phyloP scores from a whole-genome alignment of 64 coral and sea anemone genomes.

The Platygyra sinensis region DNA sequence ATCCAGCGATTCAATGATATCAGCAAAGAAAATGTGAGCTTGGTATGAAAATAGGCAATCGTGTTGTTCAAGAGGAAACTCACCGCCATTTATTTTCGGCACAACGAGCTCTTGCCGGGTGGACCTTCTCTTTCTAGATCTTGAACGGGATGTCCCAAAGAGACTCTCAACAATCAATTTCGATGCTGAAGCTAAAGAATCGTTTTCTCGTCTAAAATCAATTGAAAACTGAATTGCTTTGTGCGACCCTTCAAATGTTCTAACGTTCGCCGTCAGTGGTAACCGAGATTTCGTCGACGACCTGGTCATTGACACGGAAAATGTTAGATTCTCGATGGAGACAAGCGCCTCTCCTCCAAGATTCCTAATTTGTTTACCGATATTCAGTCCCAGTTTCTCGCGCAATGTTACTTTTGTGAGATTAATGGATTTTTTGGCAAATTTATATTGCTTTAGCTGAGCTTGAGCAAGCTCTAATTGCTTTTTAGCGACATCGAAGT shows the following conservation, averaged over 20 bases:
- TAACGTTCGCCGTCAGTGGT: not conserved
- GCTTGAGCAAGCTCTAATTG: slow-evolving; percentile 5
- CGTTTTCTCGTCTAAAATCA: slow-evolving; percentile 23
- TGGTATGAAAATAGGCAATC: slow-evolving; percentile 15
- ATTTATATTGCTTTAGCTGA: not conserved
- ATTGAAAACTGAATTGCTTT: slow-evolving; percentile 30
- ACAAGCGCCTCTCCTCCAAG: not conserved
- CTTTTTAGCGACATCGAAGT: not conserved
- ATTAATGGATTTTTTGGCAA: slow-evolving; percentile 2
- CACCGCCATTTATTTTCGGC: not conserved
- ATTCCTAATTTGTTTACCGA: not conserved
- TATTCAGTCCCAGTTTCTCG: slow-evolving; percentile 5
- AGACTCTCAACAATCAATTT: not conserved
- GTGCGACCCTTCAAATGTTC: not conserved
- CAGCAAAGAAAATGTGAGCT: slow-evolving; percentile 2
- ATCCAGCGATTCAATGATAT: not conserved
- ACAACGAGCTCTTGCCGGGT: not conserved
- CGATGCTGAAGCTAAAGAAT: slow-evolving; percentile 12
- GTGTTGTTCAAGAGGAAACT: not conserved
- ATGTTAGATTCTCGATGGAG: slow-evolving; percentile 4
- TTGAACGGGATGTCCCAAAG: not conserved
- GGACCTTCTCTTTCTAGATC: slow-evolving; percentile 25
- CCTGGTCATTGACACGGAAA: not conserved
- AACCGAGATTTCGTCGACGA: slow-evolving; percentile 7
- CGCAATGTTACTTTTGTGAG: not conserved